Evolutionary conservation across 2,888 invertebrate species (phyloP), one percentile per base, ranked within the genome.

Genomic region (Cerastoderma edule): DNA sequence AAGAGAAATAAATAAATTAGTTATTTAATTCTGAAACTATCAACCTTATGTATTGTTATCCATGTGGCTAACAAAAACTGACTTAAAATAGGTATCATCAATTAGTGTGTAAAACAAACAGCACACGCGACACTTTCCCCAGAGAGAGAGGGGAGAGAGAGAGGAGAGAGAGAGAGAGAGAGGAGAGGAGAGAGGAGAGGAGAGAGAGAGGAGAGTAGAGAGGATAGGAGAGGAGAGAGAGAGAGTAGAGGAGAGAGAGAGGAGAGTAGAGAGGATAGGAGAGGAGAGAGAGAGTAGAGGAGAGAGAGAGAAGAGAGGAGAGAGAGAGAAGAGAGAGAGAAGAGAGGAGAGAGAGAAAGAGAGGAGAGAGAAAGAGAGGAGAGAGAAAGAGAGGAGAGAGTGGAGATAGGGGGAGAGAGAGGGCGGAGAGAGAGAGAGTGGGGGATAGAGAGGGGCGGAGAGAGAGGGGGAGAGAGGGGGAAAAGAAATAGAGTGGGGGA

Each of bases 401-500:
- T 6, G 65, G 24, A 24, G 44, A 28, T 27, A 24, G 44, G 16
- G 44, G 13, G 46, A 6, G 2, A 39, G n/a, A n/a, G n/a, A n/a
- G n/a, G n/a, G n/a, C n/a, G n/a, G n/a, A n/a, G n/a, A n/a, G n/a
- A n/a, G n/a, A n/a, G n/a, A n/a, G n/a, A n/a, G n/a, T n/a, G n/a
- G n/a, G n/a, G n/a, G n/a, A n/a, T n/a, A n/a, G n/a, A 27, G 46
- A 27, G 24, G 46, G 28, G 46, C 27, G 28, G 46, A 28, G 27
- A 8, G 65, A 27, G 65, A 28, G 28, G 46, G 44, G 46, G 65
- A 44, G 28, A 2, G 65, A 46, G 28, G 65, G 24, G n/a, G 27
- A n/a, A n/a, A n/a, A n/a, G n/a, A n/a, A n/a, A n/a, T n/a, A n/a
- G n/a, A n/a, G n/a, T n/a, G n/a, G n/a, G 46, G 46, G 46, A 19